A percentile compares a stretch with the other conserved stretches of the same genome.
Evolutionary conservation across 1,140 invertebrate species (phyloP).

Genomic region (Bombus pascuorum): DNA sequence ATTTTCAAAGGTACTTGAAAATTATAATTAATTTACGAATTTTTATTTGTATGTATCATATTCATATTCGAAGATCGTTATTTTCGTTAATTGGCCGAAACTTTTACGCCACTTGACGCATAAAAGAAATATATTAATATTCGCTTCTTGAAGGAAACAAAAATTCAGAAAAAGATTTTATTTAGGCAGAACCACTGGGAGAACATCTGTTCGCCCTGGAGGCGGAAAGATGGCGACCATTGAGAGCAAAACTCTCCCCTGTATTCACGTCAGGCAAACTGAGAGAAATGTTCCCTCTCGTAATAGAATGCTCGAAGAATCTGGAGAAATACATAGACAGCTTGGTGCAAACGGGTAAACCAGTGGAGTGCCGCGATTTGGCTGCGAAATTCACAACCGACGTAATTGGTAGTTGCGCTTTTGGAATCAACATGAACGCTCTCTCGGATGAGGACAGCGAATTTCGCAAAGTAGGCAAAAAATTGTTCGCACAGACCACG

Average conservation of each 20-base stretch:
- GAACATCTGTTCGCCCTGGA: constrained; percentile 74
- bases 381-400: constrained; percentile 81
- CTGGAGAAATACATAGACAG: constrained; percentile 75
- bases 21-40: not conserved
- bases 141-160: not conserved
- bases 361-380: constrained; percentile 80
- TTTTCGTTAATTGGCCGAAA: too few relatives aligned
- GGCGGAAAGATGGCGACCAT: constrained; percentile 80
- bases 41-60: too few relatives aligned
- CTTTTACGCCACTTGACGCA: too few relatives aligned
- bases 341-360: constrained; percentile 60
- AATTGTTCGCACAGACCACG: constrained; percentile 77
- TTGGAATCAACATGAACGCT: constrained; percentile 79
- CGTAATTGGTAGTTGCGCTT: constrained; percentile 78
- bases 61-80: too few relatives aligned
- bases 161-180: not conserved
- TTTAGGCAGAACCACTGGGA: constrained; percentile 63
- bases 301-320: constrained; percentile 69
- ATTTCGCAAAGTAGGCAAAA: constrained; percentile 77
- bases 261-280: constrained; percentile 49
- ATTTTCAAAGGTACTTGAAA: constrained; percentile 59
- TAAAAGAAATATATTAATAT: not conserved
- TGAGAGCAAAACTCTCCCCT: constrained; percentile 81
- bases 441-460: constrained; percentile 80
- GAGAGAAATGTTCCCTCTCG: constrained; percentile 75